Base-by-base conservation (phyloP, 2,113 vertebrate genomes). In the Lophura nycthemera region DNA sequence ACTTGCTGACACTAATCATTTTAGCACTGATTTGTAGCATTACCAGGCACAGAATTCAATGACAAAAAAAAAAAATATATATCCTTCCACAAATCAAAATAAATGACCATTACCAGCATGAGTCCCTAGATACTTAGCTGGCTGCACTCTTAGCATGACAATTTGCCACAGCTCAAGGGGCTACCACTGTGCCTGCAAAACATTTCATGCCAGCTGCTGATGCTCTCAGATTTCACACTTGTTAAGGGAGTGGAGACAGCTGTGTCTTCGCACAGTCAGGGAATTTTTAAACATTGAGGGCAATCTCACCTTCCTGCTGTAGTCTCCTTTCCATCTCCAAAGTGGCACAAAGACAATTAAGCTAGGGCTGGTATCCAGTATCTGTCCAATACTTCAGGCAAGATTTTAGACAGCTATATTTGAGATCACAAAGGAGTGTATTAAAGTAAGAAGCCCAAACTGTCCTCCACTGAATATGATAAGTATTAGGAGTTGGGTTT, bases 221-320 rank as follows among this genome's bases (percentile, higher is more conserved):
- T 1, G 4, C 71, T 73, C 91, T 88, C 78, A 64, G 42, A 74
- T 93, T 93, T 88, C 89, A 65, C 83, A 54, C 24, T 77, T 36
- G 29, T 73, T n/a, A 78, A 72, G 43, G 88, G 66, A 75, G 71
- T 88, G 82, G 67, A 57, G 69, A 83, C 50, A 86, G 89, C 75
- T 92, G 67, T 78, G 52, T 89, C 85, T 92, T 91, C 83, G 83
- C 76, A 65, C 52, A 57, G 48, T 77, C 78, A 89, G 78, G 60
- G 85, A 85, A 95, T 71, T 93, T 48, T 13, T 2, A 67, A 79
- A 77, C 71, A 83, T n/a, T 0, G 0, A 73, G 42, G 48, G 56
- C 38, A 86, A 57, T 11, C 34, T 93, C 52, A 72, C 38, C 43
- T 38, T 86, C 4, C 3, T 65, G 52, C 57, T 54, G 40, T 6